Percentiles rank a stretch among this genome's conserved stretches.
phyloP scores from a whole-genome alignment of 2,113 vertebrate genomes.

The Illadopsis cleaveri region DNA sequence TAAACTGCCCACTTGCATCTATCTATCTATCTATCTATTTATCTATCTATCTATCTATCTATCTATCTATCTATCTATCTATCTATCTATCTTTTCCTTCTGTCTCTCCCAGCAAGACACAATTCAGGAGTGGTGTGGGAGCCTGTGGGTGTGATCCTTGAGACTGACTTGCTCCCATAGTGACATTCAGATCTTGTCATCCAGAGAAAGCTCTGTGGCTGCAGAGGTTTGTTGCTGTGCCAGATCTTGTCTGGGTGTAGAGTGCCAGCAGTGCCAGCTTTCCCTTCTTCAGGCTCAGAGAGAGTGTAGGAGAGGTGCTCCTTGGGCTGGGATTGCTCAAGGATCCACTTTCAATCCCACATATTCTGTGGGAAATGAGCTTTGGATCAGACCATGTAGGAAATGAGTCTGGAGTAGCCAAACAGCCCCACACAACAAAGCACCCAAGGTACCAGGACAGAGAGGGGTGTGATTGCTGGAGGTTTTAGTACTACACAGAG shows the following conservation, averaged over 20 bases:
- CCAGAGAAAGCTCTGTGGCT: not conserved
- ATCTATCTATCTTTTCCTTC: not conserved
- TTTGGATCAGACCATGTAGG: not conserved
- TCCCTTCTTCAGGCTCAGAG: not conserved
- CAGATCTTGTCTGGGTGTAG: not conserved
- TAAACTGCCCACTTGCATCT: not conserved
- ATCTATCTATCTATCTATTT: too few species aligned
- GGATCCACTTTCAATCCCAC: not conserved
- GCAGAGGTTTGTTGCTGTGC: not conserved
- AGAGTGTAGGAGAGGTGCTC: not conserved
- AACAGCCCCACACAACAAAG: not conserved
- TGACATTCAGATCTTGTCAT: not conserved
- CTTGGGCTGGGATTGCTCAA: not conserved
- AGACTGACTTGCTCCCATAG: accelerated
- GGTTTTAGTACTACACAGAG: not conserved
- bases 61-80: too few species aligned
- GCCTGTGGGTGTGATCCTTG: not conserved
- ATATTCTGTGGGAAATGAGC: not conserved
- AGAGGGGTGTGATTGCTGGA: not conserved
- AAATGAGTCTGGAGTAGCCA: not conserved
- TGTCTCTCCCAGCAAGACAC: not conserved
- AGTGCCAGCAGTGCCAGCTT: not conserved
- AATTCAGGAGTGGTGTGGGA: not conserved
- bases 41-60: too few species aligned
- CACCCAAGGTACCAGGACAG: not conserved